These are phyloP conservation scores for Vanessa atalanta DNA, from an alignment of 1,140 invertebrate genomes.

Conservation along the genomic window DNA sequence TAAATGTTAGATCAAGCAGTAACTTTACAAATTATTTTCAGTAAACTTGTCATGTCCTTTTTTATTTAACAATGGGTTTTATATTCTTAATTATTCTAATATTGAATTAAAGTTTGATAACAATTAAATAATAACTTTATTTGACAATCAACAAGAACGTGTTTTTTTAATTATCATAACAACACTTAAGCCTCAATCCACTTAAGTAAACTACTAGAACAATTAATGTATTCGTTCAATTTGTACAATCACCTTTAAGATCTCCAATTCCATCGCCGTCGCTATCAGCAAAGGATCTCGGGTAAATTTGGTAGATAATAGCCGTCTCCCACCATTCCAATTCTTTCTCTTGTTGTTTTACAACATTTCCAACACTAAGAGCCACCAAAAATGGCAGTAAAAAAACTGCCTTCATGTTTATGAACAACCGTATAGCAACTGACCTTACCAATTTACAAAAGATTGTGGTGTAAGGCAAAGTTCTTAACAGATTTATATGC, in stretches of 20 bases:
- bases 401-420: slow-evolving; percentile 47
- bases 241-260: slow-evolving; percentile 81
- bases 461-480: background rate
- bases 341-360: slow-evolving; percentile 46
- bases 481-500: slow-evolving; percentile 9
- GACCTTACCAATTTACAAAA: background rate
- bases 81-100: too few species aligned
- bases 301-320: slow-evolving; percentile 89
- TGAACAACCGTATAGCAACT: background rate
- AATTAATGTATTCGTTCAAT: background rate
- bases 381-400: slow-evolving; percentile 51
- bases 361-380: slow-evolving; percentile 43
- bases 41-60: too few species aligned
- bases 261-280: slow-evolving; percentile 89
- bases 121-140: too few species aligned
- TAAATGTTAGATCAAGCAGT: too few species aligned
- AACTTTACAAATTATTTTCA: too few species aligned
- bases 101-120: too few species aligned
- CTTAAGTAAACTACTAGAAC: background rate
- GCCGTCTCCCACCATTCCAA: slow-evolving; percentile 88
- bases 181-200: background rate
- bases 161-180: too few species aligned
- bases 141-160: too few species aligned
- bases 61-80: too few species aligned
- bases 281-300: slow-evolving; percentile 87